phyloP scores from a whole-genome alignment of 2,888 invertebrate species.

The Caenorhabditis zanzibari region DNA sequence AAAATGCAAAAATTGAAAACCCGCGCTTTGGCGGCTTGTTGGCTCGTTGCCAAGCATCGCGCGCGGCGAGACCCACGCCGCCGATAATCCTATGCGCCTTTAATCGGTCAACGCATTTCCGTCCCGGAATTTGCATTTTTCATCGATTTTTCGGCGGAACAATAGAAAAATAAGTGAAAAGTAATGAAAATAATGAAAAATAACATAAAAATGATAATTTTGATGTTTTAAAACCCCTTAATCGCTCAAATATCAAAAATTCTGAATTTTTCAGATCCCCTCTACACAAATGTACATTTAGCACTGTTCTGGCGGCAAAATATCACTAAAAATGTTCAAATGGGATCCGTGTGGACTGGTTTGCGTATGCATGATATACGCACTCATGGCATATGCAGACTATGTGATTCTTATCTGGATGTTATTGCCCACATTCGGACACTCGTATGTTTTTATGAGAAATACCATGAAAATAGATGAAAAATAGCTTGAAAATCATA shows the following conservation, averaged over 20 bases:
- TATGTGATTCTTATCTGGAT: constrained; percentile 92
- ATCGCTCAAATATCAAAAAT: background rate
- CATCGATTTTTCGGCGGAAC: constrained; percentile 42
- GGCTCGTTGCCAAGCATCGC: constrained; percentile 46
- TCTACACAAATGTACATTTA: constrained; percentile 5
- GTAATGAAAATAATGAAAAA: constrained; percentile 2
- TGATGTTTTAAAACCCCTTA: background rate
- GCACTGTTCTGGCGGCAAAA: background rate
- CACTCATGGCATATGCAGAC: constrained; percentile 91
- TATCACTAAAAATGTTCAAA: constrained; percentile 86
- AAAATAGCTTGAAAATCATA: no score
- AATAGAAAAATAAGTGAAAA: background rate
- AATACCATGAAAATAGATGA: background rate
- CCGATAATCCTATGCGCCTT: constrained; percentile 44
- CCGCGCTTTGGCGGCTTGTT: constrained; percentile 44
- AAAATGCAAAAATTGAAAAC: constrained; percentile 43
- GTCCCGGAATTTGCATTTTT: constrained; percentile 21
- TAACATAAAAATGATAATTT: background rate
- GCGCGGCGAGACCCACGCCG: constrained; percentile 42
- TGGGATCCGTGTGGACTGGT: constrained; percentile 92
- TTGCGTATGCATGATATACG: constrained; percentile 90
- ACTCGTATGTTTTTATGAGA: constrained; percentile 86
- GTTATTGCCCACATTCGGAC: constrained; percentile 90
- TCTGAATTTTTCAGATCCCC: constrained; percentile 3
- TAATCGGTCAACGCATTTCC: constrained; percentile 8